Evolutionary conservation across 1,140 invertebrate genomes (phyloP).

Genomic region (Pogonomyrmex californicus): DNA sequence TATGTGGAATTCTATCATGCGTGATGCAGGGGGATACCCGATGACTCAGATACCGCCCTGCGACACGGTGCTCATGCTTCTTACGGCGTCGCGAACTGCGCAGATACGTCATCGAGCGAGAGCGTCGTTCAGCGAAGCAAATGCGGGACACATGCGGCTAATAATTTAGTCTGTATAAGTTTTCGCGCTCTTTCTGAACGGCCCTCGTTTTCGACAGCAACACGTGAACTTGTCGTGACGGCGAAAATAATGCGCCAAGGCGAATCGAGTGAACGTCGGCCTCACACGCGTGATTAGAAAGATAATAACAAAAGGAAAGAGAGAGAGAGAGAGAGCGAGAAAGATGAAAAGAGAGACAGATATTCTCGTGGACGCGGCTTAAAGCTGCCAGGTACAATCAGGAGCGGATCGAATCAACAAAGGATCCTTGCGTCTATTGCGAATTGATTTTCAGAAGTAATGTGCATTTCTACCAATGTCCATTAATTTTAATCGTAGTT

Average conservation of each 20-base stretch:
- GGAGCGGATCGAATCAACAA: neutral
- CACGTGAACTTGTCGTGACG: neutral
- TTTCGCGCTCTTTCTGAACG: slow-evolving; percentile 33
- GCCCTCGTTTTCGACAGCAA: neutral
- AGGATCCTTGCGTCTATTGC: neutral
- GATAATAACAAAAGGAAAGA: slow-evolving; percentile 21
- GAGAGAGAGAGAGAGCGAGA: slow-evolving; percentile 8
- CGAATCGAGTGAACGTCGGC: neutral
- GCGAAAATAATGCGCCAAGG: slow-evolving; percentile 8
- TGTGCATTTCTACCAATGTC: too few species aligned
- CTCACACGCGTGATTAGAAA: slow-evolving; percentile 44
- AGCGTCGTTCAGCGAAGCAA: slow-evolving; percentile 28
- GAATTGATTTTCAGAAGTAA: neutral
- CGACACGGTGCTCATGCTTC: slow-evolving; percentile 50
- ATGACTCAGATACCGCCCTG: neutral
- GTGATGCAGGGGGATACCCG: too few species aligned
- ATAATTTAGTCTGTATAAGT: neutral
- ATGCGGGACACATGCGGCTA: neutral
- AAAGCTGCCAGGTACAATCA: slow-evolving; percentile 33
- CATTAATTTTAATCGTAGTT: too few species aligned
- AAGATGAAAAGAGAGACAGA: neutral
- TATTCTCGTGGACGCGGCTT: slow-evolving; percentile 50
- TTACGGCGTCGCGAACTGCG: slow-evolving; percentile 32
- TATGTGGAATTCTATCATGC: neutral
- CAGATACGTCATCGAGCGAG: slow-evolving; percentile 60